Percentiles rank a stretch among this genome's conserved stretches.
phyloP scores from a whole-genome alignment of 2,888 invertebrate genomes.

The Conistra vaccinii region DNA sequence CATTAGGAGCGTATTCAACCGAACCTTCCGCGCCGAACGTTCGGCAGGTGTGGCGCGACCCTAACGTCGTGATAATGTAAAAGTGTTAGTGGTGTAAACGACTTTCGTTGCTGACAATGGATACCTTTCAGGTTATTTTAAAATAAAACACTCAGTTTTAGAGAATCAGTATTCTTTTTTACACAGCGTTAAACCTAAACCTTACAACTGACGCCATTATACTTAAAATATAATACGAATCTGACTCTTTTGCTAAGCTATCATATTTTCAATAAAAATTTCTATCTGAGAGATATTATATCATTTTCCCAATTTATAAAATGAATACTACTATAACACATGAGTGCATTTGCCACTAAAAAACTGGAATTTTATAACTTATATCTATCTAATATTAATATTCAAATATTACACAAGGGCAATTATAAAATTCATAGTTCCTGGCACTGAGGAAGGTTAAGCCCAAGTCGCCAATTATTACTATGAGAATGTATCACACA shows the following conservation, averaged over 20 bases:
- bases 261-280: slow-evolving; percentile 81
- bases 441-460: slow-evolving; percentile 69
- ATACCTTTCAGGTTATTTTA: not conserved
- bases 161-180: slow-evolving; percentile 89
- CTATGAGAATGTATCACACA: slow-evolving; percentile 64
- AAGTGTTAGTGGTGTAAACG: not conserved
- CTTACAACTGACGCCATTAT: slow-evolving; percentile 83
- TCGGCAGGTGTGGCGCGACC: no score
- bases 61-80: no score
- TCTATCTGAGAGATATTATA: slow-evolving; percentile 85
- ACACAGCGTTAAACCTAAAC: slow-evolving; percentile 86
- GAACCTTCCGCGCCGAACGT: no score
- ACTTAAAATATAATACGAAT: slow-evolving; percentile 89
- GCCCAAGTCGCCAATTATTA: slow-evolving; percentile 62
- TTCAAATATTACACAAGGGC: slow-evolving; percentile 78
- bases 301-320: slow-evolving; percentile 79
- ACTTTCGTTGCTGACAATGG: not conserved
- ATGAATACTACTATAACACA: slow-evolving; percentile 81
- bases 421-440: slow-evolving; percentile 69
- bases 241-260: slow-evolving; percentile 86
- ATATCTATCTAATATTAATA: slow-evolving; percentile 73
- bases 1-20: no score
- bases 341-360: slow-evolving; percentile 78
- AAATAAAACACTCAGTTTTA: slow-evolving; percentile 77
- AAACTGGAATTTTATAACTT: slow-evolving; percentile 82